These are phyloP conservation scores for Loriculus beryllinus DNA, from an alignment of 2,797 vertebrate species.

Conservation along the genomic window DNA sequence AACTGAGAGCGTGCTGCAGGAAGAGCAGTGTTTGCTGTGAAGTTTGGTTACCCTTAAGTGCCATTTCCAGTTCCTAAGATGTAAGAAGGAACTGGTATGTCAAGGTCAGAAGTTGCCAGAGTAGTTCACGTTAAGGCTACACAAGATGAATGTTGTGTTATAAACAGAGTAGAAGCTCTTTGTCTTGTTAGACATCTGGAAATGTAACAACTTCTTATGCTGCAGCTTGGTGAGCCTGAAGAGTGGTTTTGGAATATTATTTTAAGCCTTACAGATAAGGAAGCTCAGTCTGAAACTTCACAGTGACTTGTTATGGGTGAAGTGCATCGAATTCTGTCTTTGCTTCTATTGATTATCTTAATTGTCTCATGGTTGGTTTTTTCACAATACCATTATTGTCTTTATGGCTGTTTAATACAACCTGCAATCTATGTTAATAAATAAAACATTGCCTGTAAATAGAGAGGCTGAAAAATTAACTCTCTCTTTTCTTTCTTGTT, in stretches of 20 bases:
- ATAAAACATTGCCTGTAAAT: neutral
- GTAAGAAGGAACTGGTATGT: neutral
- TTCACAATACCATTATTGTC: neutral
- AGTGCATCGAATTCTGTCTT: neutral
- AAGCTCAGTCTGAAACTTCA: neutral
- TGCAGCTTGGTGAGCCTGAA: neutral
- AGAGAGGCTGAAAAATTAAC: slow-evolving; percentile 14
- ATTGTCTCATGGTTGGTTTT: neutral
- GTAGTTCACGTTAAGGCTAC: neutral
- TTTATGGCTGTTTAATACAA: neutral
- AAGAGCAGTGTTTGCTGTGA: neutral
- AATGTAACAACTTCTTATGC: neutral
- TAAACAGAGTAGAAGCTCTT: neutral
- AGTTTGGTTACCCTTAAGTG: neutral
- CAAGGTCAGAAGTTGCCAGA: neutral
- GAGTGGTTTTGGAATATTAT: neutral
- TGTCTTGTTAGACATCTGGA: neutral
- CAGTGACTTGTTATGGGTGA: neutral
- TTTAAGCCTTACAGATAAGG: neutral
- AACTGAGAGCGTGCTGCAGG: neutral
- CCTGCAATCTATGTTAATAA: neutral
- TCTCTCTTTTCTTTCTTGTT: neutral
- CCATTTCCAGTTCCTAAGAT: neutral
- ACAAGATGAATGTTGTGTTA: neutral
- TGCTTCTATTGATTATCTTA: neutral